A percentile compares a stretch with the other conserved stretches of the same genome.
Evolutionary conservation across 2,797 vertebrate species (phyloP).

Genomic region (Eurystomus glaucurus): DNA sequence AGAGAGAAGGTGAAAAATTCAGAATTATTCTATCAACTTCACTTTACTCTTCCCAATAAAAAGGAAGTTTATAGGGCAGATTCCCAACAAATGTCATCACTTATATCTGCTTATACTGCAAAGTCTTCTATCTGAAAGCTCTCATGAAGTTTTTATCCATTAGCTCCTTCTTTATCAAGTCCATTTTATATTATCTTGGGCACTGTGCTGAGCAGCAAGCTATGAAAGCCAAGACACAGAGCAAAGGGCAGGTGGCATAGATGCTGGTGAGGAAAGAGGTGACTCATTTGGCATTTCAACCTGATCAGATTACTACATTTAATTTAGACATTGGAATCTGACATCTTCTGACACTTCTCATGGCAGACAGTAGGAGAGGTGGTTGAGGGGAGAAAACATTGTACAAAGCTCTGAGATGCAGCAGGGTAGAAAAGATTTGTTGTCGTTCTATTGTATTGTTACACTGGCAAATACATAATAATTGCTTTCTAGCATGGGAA

Average conservation of each 20-base stretch:
- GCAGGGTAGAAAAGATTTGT: neutral
- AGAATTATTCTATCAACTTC: conserved; percentile 56
- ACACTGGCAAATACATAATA: neutral
- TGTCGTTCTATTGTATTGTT: neutral
- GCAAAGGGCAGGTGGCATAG: conserved; percentile 64
- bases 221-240: conserved; percentile 44
- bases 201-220: conserved; percentile 21
- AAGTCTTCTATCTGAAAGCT: neutral
- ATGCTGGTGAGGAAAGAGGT: conserved; percentile 55
- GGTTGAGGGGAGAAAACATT: neutral
- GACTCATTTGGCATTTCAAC: conserved; percentile 75
- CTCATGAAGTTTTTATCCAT: conserved; percentile 30
- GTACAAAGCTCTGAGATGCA: neutral
- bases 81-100: conserved; percentile 43
- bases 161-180: conserved; percentile 23
- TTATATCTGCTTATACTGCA: conserved; percentile 20
- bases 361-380: neutral
- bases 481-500: neutral
- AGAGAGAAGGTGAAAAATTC: conserved; percentile 38
- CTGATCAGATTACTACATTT: conserved; percentile 69
- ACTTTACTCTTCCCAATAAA: conserved; percentile 22
- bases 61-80: neutral
- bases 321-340: conserved; percentile 62
- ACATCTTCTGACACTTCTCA: conserved; percentile 24
- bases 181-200: conserved; percentile 35